A percentile compares a stretch with the other conserved stretches of the same genome.
Evolutionary conservation across 2,797 vertebrate genomes (phyloP).

Genomic region (Betta splendens): DNA sequence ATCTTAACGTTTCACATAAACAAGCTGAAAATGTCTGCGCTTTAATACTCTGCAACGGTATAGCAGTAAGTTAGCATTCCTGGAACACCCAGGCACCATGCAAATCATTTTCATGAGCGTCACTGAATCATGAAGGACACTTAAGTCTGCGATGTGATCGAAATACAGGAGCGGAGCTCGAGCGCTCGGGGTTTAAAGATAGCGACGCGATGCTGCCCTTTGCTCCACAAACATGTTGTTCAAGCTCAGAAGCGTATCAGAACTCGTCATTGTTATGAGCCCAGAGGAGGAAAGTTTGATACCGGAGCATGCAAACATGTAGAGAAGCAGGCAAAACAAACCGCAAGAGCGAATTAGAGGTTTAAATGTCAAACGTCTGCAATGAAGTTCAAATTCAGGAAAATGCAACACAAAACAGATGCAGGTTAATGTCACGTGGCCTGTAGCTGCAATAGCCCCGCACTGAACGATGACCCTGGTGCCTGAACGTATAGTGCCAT

Average conservation of each 20-base stretch:
- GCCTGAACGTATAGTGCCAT: slow-evolving; percentile 72
- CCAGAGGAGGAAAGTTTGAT: slow-evolving; percentile 1
- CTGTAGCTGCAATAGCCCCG: slow-evolving; percentile 22
- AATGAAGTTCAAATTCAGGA: not conserved
- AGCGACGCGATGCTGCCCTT: slow-evolving; percentile 33
- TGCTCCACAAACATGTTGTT: slow-evolving; percentile 19
- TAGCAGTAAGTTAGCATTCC: slow-evolving; percentile 65
- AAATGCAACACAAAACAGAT: not conserved
- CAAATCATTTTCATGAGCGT: slow-evolving; percentile 71
- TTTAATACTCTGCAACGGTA: slow-evolving; percentile 57
- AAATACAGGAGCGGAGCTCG: slow-evolving; percentile 59
- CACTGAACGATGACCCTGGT: slow-evolving; percentile 28
- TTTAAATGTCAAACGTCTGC: not conserved
- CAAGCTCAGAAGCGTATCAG: slow-evolving; percentile 13
- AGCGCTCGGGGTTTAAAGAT: slow-evolving; percentile 50
- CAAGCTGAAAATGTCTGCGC: slow-evolving; percentile 44
- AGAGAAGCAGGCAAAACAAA: not conserved
- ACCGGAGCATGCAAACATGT: slow-evolving; percentile 16
- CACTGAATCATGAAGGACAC: slow-evolving; percentile 79
- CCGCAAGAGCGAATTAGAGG: not conserved
- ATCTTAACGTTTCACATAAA: slow-evolving; percentile 63
- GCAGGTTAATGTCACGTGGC: not conserved
- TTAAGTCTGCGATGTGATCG: slow-evolving; percentile 76
- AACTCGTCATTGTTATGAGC: slow-evolving; percentile 6
- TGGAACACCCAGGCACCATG: slow-evolving; percentile 68